A percentile compares a stretch with the other conserved stretches of the same genome.
phyloP scores from a whole-genome alignment of 2,797 vertebrate species.

The Ptychobarbus kaznakovi region DNA sequence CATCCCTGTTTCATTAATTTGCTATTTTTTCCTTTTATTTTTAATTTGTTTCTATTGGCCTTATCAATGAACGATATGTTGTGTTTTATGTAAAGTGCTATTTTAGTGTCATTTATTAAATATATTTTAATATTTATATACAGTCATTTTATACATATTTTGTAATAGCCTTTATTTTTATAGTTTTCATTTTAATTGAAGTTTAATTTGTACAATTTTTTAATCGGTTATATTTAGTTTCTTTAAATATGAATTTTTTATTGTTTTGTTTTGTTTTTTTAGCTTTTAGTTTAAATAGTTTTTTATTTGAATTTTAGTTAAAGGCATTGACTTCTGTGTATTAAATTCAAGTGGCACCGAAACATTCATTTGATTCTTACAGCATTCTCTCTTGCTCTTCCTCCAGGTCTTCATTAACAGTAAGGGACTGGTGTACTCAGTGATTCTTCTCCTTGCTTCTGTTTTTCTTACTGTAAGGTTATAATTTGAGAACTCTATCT shows the following conservation, averaged over 20 bases:
- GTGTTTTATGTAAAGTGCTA: neutral
- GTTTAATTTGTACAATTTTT: neutral
- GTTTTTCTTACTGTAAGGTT: constrained; percentile 82
- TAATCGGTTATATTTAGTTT: neutral
- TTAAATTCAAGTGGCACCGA: neutral
- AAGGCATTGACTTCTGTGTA: neutral
- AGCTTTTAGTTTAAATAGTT: neutral
- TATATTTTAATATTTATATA: neutral
- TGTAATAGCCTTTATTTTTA: too few species aligned
- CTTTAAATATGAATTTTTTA: neutral
- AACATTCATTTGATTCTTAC: neutral
- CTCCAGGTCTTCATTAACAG: constrained; percentile 83
- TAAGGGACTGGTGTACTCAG: constrained; percentile 82
- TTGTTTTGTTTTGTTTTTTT: neutral
- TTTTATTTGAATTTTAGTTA: neutral
- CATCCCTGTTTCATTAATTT: too few species aligned
- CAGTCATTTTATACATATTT: neutral
- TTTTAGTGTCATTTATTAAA: neutral
- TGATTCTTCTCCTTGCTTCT: constrained; percentile 82
- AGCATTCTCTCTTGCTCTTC: constrained; percentile 13
- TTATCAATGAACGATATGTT: too few species aligned
- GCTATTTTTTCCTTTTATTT: too few species aligned
- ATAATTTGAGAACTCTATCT: neutral
- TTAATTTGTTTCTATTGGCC: too few species aligned
- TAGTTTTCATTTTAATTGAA: neutral